Evolutionary conservation across 1,140 invertebrate genomes (phyloP).

Genomic region (Chelonus insularis): DNA sequence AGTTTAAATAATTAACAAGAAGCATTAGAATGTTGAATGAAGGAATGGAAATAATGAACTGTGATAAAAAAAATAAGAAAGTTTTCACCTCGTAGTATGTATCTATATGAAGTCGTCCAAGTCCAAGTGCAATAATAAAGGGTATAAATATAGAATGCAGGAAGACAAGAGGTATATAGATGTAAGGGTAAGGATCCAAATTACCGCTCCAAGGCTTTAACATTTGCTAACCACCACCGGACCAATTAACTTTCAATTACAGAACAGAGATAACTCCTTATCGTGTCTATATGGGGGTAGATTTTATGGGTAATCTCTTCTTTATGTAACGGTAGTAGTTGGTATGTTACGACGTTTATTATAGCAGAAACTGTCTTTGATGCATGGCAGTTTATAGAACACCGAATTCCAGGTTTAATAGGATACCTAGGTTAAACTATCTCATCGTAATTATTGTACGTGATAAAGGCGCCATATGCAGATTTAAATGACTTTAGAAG

Average conservation of each 20-base stretch:
- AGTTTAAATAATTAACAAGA: too few relatives aligned
- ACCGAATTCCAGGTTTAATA: neutral
- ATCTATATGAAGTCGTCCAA: too few relatives aligned
- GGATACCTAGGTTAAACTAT: too few relatives aligned
- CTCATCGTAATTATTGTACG: too few relatives aligned
- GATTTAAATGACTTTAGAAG: too few relatives aligned
- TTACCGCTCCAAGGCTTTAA: slow-evolving; percentile 28
- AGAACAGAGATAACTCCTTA: slow-evolving; percentile 37
- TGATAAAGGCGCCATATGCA: too few relatives aligned
- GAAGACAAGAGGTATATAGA: neutral
- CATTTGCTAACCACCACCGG: slow-evolving; percentile 30
- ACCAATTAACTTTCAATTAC: slow-evolving; percentile 41
- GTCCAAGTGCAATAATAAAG: neutral
- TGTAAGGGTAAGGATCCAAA: slow-evolving; percentile 17
- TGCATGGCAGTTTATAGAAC: neutral
- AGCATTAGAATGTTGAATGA: too few relatives aligned
- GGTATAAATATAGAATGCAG: neutral
- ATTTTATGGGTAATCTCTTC: slow-evolving; percentile 44
- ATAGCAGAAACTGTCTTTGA: neutral
- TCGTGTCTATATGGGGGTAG: slow-evolving; percentile 19
- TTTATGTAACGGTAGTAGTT: slow-evolving; percentile 7
- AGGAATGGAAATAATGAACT: too few relatives aligned
- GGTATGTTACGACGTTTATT: neutral
- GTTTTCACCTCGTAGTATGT: too few relatives aligned
- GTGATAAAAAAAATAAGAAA: too few relatives aligned